Evolutionary conservation across 2,113 vertebrate genomes (phyloP), one percentile per base, ranked within the genome.

Genomic region (Indicator maculatus): DNA sequence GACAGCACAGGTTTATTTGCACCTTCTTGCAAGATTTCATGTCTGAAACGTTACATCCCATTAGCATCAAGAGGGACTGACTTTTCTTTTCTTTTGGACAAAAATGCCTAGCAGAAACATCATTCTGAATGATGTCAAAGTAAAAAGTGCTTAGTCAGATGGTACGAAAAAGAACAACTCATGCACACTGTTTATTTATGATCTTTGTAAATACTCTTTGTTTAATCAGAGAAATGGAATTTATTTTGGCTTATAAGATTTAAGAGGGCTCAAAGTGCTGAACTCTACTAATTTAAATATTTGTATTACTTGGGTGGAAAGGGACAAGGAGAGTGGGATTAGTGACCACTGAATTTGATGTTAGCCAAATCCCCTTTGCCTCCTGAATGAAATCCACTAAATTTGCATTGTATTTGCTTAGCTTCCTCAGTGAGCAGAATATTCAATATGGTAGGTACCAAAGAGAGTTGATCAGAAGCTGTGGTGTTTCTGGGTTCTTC

Each of bases 211-310:
- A 93, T 75, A 80, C 16, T 58, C 44, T 66, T 33, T 91, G 7
- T 97, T 96, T 94, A 93, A 88, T 93, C 86, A 84, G 47, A 90
- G 44, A 93, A 93, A 94, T 85, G 52, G 84, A 91, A 94, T 96
- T 95, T 91, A 33, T 70, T 94, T 91, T 84, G 59, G 28, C 65
- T 95, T 89, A 56, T 60, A 88, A 95, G 84, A 91, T 92, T 95
- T 88, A 85, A 65, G 15, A 56, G n/a, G 70, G 26, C 79, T 96
- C 55, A 93, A 89, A 83, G 87, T 85, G 47, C 78, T 93, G 91
- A 93, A 91, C 80, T 92, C 92, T 88, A 90, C 70, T 21, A 75
- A 93, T 94, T 94, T 90, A 77, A 95, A 90, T 93, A 91, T 93
- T 95, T 89, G 67, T 85, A 71, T 94, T 87, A 45, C 87, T 90